Evolutionary conservation across 92 coral and sea anemone species (phyloP).

Genomic region (Bergia sp.): DNA sequence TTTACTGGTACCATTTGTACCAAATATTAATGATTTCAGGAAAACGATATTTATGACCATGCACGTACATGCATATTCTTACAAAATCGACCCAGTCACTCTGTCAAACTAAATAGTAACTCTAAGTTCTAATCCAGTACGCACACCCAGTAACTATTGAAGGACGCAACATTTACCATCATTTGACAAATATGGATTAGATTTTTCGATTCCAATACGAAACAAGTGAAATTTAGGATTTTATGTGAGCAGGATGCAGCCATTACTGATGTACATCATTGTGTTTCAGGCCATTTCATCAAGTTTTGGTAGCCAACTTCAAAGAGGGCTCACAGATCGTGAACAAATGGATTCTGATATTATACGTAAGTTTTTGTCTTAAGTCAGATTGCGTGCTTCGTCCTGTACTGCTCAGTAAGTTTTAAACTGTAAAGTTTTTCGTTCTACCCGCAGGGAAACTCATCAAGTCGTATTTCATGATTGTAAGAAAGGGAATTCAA

Average conservation of each 20-base stretch:
- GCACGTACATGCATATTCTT: too few relatives aligned
- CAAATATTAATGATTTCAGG: too few relatives aligned
- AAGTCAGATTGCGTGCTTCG: not conserved
- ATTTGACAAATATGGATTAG: not conserved
- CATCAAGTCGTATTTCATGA: constrained; percentile 92
- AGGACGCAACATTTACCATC: not conserved
- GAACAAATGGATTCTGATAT: constrained; percentile 98
- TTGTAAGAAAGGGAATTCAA: constrained; percentile 95
- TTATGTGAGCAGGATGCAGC: not conserved
- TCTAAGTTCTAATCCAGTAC: too few relatives aligned
- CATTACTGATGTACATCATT: not conserved
- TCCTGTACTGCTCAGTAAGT: not conserved
- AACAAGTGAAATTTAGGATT: too few relatives aligned
- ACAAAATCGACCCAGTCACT: too few relatives aligned
- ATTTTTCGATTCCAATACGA: too few relatives aligned
- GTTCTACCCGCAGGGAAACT: constrained; percentile 76
- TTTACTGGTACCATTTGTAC: too few relatives aligned
- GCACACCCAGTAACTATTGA: too few relatives aligned
- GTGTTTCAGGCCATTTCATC: constrained; percentile 67
- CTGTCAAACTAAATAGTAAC: too few relatives aligned
- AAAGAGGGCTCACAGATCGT: constrained; percentile 90
- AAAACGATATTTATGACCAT: too few relatives aligned
- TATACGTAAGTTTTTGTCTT: constrained; percentile 67
- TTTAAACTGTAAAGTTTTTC: not conserved
- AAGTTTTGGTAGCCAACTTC: constrained; percentile 66